These are phyloP conservation scores for Tortricodes alternella DNA, from an alignment of 2,888 invertebrate species.

Conservation along the genomic window DNA sequence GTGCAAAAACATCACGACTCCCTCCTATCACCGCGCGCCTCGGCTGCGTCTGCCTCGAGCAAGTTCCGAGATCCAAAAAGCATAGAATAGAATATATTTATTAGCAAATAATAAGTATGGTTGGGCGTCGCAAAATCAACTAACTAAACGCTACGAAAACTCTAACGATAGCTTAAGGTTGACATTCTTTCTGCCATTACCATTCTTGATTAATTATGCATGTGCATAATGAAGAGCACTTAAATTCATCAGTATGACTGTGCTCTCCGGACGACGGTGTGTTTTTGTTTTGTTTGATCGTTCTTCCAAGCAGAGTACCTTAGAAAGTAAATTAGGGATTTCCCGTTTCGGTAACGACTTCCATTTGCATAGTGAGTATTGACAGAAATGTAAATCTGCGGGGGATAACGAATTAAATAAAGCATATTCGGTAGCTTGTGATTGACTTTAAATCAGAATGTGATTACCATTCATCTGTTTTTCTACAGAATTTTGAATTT, in stretches of 20 bases:
- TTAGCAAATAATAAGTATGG: no score
- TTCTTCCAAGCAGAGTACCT: background rate
- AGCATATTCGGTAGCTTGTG: conserved; percentile 35
- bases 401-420: background rate
- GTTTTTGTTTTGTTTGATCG: background rate
- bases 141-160: conserved; percentile 63
- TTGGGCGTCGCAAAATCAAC: conserved; percentile 55
- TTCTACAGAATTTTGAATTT: conserved; percentile 64
- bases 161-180: conserved; percentile 56
- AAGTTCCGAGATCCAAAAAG: no score
- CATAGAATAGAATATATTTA: no score
- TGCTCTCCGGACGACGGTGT: conserved; percentile 31
- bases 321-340: background rate
- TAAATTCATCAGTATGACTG: conserved; percentile 67
- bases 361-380: conserved; percentile 6
- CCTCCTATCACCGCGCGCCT: background rate
- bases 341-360: conserved; percentile 2
- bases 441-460: conserved; percentile 49
- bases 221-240: conserved; percentile 78
- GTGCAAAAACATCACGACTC: conserved; percentile 5
- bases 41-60: conserved; percentile 1
- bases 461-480: conserved; percentile 63
- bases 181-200: conserved; percentile 71
- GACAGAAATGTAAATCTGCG: background rate
- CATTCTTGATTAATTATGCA: conserved; percentile 75